Evolutionary conservation across 2,113 vertebrate species (phyloP), one percentile per base, ranked within the genome.

Genomic region (Elephas maximus): DNA sequence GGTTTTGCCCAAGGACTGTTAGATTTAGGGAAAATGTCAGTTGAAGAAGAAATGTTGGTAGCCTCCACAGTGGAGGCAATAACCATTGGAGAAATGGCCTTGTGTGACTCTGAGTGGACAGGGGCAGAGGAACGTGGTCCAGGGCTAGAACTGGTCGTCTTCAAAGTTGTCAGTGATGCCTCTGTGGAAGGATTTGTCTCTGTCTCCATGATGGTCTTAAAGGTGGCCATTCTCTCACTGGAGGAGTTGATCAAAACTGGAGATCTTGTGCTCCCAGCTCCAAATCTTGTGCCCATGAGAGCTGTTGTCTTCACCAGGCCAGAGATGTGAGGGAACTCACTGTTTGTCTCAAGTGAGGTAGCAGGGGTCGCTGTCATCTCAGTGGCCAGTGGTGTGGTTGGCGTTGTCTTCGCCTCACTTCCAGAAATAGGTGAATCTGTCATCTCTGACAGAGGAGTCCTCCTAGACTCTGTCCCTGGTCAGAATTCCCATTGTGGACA

Each of bases 1-100:
- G 48, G 4, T 3, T 23, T 48, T 8, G 8, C 3, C 11, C 14
- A 8, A 2, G 3, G 17, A 30, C 71, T 4, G 0, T 3, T 3
- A n/a, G 37, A 7, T 41, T 33, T 24, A 24, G 33, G n/a, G 24
- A 30, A 4, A 0, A 5, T 53, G 51, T 7, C 51, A 53, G 51
- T 53, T 53, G 37, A 37, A 37, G 51, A 53, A 53, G 51, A 53
- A 53, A 7, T 53, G 11, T 53, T 5, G 3, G 2, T 2, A 0
- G 63, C 33, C 12, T 7, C 6, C 8, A 2, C 1, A 3, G 11
- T 3, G 5, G 12, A n/a, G 14, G 67, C 44, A 2, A 26, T n/a
- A 10, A 26, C n/a, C 21, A 5, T 0, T 28, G 53, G 14, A 23
- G 21, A n/a, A 8, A 7, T 65, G 17, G 2, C 2, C 33, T 1